Evolutionary conservation across 2,113 vertebrate genomes (phyloP), one percentile per base, ranked within the genome.

Genomic region (Cichladusa arquata): DNA sequence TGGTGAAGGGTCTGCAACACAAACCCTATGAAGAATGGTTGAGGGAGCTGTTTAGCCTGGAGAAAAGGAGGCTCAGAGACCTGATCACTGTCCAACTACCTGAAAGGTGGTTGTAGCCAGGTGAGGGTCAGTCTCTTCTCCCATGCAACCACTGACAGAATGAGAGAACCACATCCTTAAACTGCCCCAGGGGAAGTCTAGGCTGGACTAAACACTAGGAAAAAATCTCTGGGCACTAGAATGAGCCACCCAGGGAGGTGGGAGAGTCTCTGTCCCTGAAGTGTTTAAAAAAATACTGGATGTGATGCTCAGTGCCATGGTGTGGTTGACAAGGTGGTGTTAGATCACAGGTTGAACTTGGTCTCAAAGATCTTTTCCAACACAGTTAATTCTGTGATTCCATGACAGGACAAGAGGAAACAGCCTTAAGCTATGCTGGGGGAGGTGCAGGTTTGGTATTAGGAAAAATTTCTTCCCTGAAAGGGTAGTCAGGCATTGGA

Each of bases 101-200:
- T n/a, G 29, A 17, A 42, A 53, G 19, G 19, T 22, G 24, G 8
- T 0, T 51, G 36, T 22, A 51, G 23, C 14, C 18, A 11, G 47
- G 29, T 28, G 11, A 19, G 19, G 12, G 17, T 7, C 5, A 2
- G 76, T 3, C 76, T 78, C 31, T 42, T n/a, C 47, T 28, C 36
- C n/a, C 26, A 47, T 20, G 9, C 26, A 66, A 24, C 11, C 24
- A 44, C 8, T 24, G 40, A 8, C 48, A 66, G 33, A 29, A 36
- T 0, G 0, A 57, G 17, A 33, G 13, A n/a, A 51, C 8, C 19
- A 31, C 62, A 47, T 28, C 5, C 17, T 56, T 48, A n/a, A 56
- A 19, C 40, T 73, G n/a, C 0, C 0, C 19, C 40, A 54, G 19
- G 6, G 7, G 4, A 64, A 19, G 4, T 64, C 23, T 7, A 73